Evolutionary conservation across 1,140 invertebrate genomes (phyloP), one percentile per base, ranked within the genome.

Genomic region (Cyphomyrmex costatus): DNA sequence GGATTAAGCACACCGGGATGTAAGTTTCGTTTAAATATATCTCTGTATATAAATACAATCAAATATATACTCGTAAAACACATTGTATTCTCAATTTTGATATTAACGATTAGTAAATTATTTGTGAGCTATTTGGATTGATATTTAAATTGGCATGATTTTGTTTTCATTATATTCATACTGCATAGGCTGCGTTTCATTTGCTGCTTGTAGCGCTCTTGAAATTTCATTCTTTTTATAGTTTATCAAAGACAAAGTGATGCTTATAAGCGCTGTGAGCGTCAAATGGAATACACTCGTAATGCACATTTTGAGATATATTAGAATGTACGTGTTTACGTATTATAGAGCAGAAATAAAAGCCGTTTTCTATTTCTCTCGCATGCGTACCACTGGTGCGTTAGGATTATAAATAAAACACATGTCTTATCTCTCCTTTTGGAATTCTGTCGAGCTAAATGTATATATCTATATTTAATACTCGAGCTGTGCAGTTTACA

Each of bases 401-500:
- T 73, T 66, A 76, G 24, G 66, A 89, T 87, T 93, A 93, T 94
- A 94, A 93, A 94, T 93, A 93, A 92, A 93, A 87, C 91, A 71
- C 88, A 30, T 24, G 60, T 85, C 90, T 92, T 93, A 91, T 88
- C 90, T 90, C 86, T 93, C 61, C 82, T 93, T 94, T 93, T 94
- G 91, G 92, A 92, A 94, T 94, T 93, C 92, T 93, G 68, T 87
- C 88, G 91, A 73, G 90, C 92, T 92, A 93, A 93, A 93, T 93
- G 80, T 85, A 89, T 85, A 88, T 91, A 91, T 89, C 86, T 91
- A 92, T 90, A 92, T 92, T 90, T 90, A 90, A 92, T 91, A 30
- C 86, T 78, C 60, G 33, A 71, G 63, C 30, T 51, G 65, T 71
- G 66, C 70, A 82, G 66, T 80, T 21, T 36, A 73, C 3, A 19